Evolutionary conservation across 2,888 invertebrate genomes (phyloP), one percentile per base, ranked within the genome.

Genomic region (Anagyrus pseudococci): DNA sequence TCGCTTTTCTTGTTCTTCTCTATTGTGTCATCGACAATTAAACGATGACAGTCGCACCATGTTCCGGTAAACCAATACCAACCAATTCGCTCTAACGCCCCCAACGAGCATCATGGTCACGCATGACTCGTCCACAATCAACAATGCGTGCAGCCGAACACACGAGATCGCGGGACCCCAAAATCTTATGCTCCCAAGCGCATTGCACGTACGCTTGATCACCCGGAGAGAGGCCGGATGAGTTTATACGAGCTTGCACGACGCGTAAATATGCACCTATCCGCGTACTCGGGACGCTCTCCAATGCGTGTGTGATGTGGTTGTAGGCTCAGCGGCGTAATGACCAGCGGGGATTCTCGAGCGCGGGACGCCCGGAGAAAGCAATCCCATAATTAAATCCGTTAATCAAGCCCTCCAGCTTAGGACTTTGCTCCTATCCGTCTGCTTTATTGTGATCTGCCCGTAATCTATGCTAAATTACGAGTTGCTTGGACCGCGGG

Each of bases 321-420:
- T 44, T 33, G 20, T 25, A 20, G 47, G 17, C 33, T 17, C 1
- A 20, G 23, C 33, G 7, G 19, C 33, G 33, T 62, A 62, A 62
- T 43, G 57, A 62, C 62, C 29, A 10, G 29, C 40, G 19, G n/a
- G n/a, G n/a, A n/a, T n/a, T n/a, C n/a, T n/a, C n/a, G n/a, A n/a
- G n/a, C n/a, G n/a, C n/a, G 23, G 29, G 1, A 61, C 53, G n/a
- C n/a, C n/a, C n/a, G n/a, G 43, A 53, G 69, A 10, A 53, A 58
- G 49, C 70, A 67, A 70, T 71, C 70, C 68, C n/a, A 79, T 80
- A 80, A 80, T 80, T 80, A 80, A 80, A 80, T 80, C 79, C 79
- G 79, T 80, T 80, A 79, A 80, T 80, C 80, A 79, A 78, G 78
- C n/a, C n/a, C n/a, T n/a, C n/a, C n/a, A n/a, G 80, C 77, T 80